Evolutionary conservation across 2,113 vertebrate species (phyloP), one percentile per base, ranked within the genome.

Genomic region (Xiphophorus couchianus): DNA sequence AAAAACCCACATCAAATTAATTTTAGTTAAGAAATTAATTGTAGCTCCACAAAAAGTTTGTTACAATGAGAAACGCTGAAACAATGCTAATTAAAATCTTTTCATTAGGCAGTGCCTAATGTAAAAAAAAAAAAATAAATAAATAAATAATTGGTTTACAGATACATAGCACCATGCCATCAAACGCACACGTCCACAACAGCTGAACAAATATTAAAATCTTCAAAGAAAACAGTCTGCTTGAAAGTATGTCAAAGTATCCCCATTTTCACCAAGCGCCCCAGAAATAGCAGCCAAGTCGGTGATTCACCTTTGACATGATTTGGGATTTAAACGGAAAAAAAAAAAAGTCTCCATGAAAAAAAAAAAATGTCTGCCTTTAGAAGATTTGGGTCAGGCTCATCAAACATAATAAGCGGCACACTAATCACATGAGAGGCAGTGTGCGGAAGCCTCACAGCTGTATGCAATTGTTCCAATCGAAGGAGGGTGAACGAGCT

Each of bases 351-450:
- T 84, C 62, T 29, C 81, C 76, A 42, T 73, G 66, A 84, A 82
- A 63, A 22, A 48, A 48, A 67, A 39, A 91, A 90, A 82, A 79
- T 67, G 82, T 85, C 76, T 79, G 78, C 83, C 54, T 82, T 77
- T 77, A 69, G 74, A 92, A 91, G 85, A 93, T 92, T 92, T 91
- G 88, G 92, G 91, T 93, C 92, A 93, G 87, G 66, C 88, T 91
- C 86, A 93, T 94, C 89, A 90, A 89, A 90, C 72, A 77, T 74
- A 91, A 93, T 93, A 92, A 92, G 90, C 78, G 78, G 82, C 30
- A 75, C 82, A 74, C 81, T 90, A 90, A 89, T 93, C 91, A 88
- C 86, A 83, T 35, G 81, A 89, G 88, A 90, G 84, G 83, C 84
- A 67, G 77, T 29, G 29, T 79, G 75, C 80, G 77, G 80, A 86